Evolutionary conservation across 2,888 invertebrate species (phyloP), one percentile per base, ranked within the genome.

Genomic region (Leucophora obtusa): DNA sequence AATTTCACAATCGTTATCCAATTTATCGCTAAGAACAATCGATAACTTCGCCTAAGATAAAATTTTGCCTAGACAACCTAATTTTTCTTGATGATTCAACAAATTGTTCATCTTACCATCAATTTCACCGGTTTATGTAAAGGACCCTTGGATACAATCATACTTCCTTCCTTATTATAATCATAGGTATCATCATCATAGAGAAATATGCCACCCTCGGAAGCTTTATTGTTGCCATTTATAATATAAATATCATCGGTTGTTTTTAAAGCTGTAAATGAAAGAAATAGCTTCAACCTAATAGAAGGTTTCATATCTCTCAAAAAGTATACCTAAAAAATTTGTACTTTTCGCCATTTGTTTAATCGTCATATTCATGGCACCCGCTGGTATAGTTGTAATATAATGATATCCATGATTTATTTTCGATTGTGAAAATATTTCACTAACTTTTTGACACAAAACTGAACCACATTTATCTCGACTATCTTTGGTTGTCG

Each of bases 361-460:
- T 54, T 95, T 94, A 84, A 97, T 93, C 87, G 96, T 95, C 79
- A 97, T 92, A 86, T 96, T 94, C 91, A 96, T 96, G 51, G 97
- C 96, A 14, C 96, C 96, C 79, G 93, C 92, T 0, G 97, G 97
- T 69, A 97, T 93, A 51, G 94, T 95, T 6, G 96, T 94, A 63
- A 97, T 93, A 85, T 94, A 92, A 77, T 96, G 95, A 91, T 97
- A 97, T 56, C 96, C 97, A 72, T 94, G 92, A 0, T 94, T 94
- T 80, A 97, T 92, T 82, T 94, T 93, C 0, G 94, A 94, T 62
- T 95, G 92, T 21, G 95, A 94, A 91, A 96, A 97, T 78, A 96
- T 92, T 2, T 96, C 96, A 18, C 95, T 94, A 82, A 96, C 93
- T 83, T 94, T 93, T 71, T 94, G 93, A 87, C 95, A 95, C 53